Evolutionary conservation across 2,888 invertebrate species (phyloP).

Genomic region (Tethea ocularis): DNA sequence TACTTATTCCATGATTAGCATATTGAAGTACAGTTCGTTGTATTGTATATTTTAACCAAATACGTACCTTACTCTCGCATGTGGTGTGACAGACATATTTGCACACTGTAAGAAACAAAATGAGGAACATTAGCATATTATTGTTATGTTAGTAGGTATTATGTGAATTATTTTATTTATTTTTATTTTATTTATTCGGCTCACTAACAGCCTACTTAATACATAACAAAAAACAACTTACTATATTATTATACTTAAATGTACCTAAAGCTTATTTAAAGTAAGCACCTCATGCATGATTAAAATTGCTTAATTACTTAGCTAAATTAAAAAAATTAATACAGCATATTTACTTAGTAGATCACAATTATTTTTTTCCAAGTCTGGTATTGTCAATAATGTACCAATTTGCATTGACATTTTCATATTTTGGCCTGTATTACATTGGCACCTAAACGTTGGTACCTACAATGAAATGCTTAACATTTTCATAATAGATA

Average conservation of each 20-base stretch:
- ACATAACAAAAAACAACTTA: too few relatives aligned
- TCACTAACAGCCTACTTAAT: too few relatives aligned
- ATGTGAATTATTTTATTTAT: too few relatives aligned
- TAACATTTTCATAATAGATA: not conserved
- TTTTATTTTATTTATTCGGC: too few relatives aligned
- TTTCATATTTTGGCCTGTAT: not conserved
- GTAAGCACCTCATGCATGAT: too few relatives aligned
- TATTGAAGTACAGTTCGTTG: not conserved
- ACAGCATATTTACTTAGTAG: too few relatives aligned
- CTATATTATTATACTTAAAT: too few relatives aligned
- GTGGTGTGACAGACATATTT: constrained; percentile 91
- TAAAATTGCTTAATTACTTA: too few relatives aligned
- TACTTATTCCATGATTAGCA: not conserved
- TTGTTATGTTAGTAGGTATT: constrained; percentile 4
- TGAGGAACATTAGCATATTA: constrained; percentile 11
- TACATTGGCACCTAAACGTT: too few relatives aligned
- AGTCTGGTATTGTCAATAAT: not conserved
- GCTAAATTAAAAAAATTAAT: too few relatives aligned
- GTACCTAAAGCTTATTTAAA: too few relatives aligned
- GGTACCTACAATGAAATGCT: not conserved
- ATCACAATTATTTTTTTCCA: too few relatives aligned
- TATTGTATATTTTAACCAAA: not conserved
- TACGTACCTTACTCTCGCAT: constrained; percentile 90
- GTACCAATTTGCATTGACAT: constrained; percentile 2
- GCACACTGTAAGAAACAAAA: constrained; percentile 88